Conservation (phyloP, 2,113 vertebrate genomes). For the Phyllostomus hastatus region DNA sequence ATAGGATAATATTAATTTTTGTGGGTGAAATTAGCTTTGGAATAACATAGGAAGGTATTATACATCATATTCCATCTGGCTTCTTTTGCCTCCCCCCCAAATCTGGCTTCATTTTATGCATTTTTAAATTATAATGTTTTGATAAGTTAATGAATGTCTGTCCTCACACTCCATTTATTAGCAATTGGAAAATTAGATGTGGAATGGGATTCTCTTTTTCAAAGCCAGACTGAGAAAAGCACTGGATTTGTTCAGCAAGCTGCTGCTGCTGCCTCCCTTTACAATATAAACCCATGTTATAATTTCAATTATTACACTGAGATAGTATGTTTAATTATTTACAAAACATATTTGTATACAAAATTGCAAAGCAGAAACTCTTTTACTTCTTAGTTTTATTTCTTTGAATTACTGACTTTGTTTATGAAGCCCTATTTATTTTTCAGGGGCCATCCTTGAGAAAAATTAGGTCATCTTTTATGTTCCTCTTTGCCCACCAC, state of each 20-base stretch:
- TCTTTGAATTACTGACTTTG: background rate
- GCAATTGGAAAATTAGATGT: constrained; percentile 26
- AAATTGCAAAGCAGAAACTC: background rate
- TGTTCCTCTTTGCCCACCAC: background rate
- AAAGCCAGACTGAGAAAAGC: constrained; percentile 11
- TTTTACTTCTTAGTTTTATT: background rate
- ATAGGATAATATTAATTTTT: background rate
- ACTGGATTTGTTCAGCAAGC: constrained; percentile 44
- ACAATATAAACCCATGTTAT: background rate
- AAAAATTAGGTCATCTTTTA: background rate
- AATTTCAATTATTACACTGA: background rate
- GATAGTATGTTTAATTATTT: background rate
- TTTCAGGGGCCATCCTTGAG: background rate
- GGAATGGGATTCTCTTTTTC: constrained; percentile 56
- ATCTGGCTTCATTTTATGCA: constrained; percentile 35
- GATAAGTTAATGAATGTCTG: constrained; percentile 43
- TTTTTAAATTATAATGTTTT: constrained; percentile 54
- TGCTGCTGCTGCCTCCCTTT: background rate
- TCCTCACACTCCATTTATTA: constrained; percentile 40
- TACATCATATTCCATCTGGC: constrained; percentile 43
- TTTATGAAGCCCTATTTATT: background rate
- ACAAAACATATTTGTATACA: background rate
- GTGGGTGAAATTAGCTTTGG: constrained; percentile 43
- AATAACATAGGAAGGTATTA: constrained; percentile 58
- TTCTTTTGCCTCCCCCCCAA: constrained; percentile 53